These are phyloP conservation scores for Engraulis encrasicolus DNA, from an alignment of 2,113 vertebrate species.

Conservation along the genomic window DNA sequence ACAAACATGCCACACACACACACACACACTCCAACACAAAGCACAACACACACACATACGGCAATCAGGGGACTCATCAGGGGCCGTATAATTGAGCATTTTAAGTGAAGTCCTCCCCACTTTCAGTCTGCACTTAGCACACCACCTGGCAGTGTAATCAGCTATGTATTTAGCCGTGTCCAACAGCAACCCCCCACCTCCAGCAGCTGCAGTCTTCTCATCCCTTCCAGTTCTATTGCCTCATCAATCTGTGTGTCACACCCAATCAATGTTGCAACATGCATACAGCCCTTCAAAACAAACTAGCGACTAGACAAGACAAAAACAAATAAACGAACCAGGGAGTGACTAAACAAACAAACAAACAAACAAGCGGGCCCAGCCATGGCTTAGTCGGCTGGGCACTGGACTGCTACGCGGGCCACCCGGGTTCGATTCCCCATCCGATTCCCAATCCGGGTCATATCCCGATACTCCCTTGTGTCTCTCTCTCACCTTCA, in stretches of 20 bases:
- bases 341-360: too few species aligned
- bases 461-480: too few species aligned
- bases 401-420: too few species aligned
- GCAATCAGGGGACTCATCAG: conserved; percentile 1
- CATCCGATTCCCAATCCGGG: too few species aligned
- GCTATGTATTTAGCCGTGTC: neutral
- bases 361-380: too few species aligned
- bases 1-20: neutral
- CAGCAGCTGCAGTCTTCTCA: neutral
- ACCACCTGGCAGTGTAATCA: conserved; percentile 2
- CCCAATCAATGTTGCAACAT: neutral
- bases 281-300: neutral
- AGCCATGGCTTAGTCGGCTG: too few species aligned
- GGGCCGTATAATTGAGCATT: conserved; percentile 4
- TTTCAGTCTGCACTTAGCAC: neutral
- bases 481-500: too few species aligned
- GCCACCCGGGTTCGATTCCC: too few species aligned
- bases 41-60: neutral
- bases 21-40: neutral
- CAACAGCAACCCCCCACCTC: neutral
- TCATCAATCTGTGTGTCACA: neutral
- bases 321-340: neutral
- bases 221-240: neutral
- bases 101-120: neutral
- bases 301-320: neutral